Conservation (phyloP, 1,140 invertebrate genomes). For the Cecropterus lyciades region DNA sequence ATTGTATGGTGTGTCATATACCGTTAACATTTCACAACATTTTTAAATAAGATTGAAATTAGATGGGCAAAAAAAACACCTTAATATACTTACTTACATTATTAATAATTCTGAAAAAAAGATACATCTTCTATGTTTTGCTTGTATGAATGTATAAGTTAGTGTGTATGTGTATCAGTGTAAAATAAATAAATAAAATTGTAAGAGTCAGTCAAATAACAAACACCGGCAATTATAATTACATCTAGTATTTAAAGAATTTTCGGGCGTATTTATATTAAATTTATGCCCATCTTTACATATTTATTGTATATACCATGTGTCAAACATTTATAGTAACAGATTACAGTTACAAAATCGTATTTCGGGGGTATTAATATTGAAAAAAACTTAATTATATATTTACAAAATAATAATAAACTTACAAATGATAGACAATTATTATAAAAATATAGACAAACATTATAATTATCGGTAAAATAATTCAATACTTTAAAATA, state of each 20-base stretch:
- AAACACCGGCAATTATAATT: constrained; percentile 4
- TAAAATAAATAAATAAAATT: too few relatives aligned
- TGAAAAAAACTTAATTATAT: constrained; percentile 1
- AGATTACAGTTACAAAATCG: constrained; percentile 1
- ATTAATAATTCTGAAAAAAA: too few relatives aligned
- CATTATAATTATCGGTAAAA: constrained; percentile 3
- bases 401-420: constrained; percentile 17
- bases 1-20: too few relatives aligned
- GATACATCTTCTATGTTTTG: too few relatives aligned
- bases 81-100: too few relatives aligned
- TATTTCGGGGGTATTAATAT: background rate
- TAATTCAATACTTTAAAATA: background rate
- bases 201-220: constrained; percentile 13
- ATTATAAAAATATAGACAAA: constrained; percentile 6
- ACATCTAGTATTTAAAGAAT: background rate
- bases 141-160: too few relatives aligned
- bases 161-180: too few relatives aligned
- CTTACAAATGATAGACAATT: background rate
- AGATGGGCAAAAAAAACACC: too few relatives aligned
- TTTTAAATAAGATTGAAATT: too few relatives aligned
- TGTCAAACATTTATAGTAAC: constrained; percentile 12
- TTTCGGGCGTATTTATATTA: constrained; percentile 4
- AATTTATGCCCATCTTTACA: constrained; percentile 6
- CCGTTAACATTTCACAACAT: too few relatives aligned
- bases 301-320: background rate